Conservation (phyloP, 1,140 invertebrate genomes). For the Pseudachorutes palmiensis region DNA sequence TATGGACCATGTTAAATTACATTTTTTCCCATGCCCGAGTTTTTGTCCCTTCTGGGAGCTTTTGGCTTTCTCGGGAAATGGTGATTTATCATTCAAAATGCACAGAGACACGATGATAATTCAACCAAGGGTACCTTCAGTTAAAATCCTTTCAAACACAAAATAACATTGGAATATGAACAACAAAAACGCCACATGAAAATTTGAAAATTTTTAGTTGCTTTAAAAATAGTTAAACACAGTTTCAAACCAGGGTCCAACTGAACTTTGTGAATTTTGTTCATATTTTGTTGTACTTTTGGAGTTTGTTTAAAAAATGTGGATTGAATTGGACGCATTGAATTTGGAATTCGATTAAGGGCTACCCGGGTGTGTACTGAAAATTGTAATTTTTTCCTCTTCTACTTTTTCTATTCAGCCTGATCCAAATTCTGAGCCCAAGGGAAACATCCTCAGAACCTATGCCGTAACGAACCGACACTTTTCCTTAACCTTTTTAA, state of each 20-base stretch:
- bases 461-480: background rate
- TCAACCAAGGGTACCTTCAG: background rate
- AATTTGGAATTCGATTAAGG: conserved; percentile 11
- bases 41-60: background rate
- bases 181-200: too few species aligned
- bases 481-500: too few species aligned
- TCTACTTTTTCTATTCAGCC: background rate
- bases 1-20: conserved; percentile 18
- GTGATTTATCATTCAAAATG: conserved; percentile 14
- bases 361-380: background rate
- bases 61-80: background rate
- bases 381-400: conserved; percentile 9
- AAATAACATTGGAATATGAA: too few species aligned
- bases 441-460: background rate
- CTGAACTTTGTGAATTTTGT: too few species aligned
- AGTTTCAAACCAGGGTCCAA: too few species aligned
- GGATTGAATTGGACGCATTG: conserved; percentile 8
- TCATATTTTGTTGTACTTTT: background rate
- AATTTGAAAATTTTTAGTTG: too few species aligned
- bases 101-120: background rate
- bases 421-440: background rate
- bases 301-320: background rate
- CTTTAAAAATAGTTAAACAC: too few species aligned
- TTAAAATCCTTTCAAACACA: background rate
- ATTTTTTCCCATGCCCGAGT: background rate